Evolutionary conservation across 1,140 invertebrate species (phyloP), one percentile per base, ranked within the genome.

Genomic region (Drosophila insularis): DNA sequence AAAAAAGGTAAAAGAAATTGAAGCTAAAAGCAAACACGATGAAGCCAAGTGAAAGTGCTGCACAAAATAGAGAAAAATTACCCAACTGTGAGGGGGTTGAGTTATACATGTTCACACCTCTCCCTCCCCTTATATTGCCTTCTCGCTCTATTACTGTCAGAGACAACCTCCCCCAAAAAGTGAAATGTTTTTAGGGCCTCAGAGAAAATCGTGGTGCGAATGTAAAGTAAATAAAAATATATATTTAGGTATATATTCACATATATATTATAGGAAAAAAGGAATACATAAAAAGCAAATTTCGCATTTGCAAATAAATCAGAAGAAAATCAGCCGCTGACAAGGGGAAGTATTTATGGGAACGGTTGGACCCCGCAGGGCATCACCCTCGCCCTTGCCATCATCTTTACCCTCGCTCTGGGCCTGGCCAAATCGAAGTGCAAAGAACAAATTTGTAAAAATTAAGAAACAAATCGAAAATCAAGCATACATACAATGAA

Each of bases 391-490:
- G 8, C 61, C 37, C 37, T 35, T 27, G 14, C 17, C 37, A 13
- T 14, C 19, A 23, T 35, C 19, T 31, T 27, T 35, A 55, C 58
- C 37, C 23, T 46, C 50, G 17, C 27, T 13, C 19, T 43, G 10
- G 10, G 6, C 21, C 35, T 19, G 71, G 74, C 58, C 46, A 77
- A 79, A 77, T 79, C 67, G 71, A 80, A 74, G 70, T 68, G 84
- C 79, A 73, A 59, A 76, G 75, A 87, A 89, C 80, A 89, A 89
- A 89, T 89, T 89, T 80, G 85, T 81, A 80, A 79, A 89, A 89
- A 89, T 89, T 89, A 89, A 89, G 84, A 89, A 89, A 89, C 84
- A 89, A 89, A 89, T 89, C 84, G 84, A 89, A 89, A 89, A 89
- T 89, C 84, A 89, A 89, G 84, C 76, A 72, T 50, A 56, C 37